Base-by-base conservation (phyloP, 2,888 invertebrate genomes). In the Tenthredo mesomela region DNA sequence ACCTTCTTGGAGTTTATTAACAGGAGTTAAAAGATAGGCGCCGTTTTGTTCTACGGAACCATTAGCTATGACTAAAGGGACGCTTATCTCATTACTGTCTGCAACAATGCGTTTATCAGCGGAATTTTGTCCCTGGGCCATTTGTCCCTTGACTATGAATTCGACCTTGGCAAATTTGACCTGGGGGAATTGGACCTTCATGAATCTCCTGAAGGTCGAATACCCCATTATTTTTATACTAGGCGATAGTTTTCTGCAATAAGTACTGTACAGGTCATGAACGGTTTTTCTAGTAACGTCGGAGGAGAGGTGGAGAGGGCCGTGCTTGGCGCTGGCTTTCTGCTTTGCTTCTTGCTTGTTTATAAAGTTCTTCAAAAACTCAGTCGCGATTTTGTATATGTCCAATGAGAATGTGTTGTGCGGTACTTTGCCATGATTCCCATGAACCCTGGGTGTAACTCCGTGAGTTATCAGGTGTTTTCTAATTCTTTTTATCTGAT, bases 181-280 rank as follows among this genome's bases (percentile, higher is more conserved):
- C 89, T 96, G 96, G 0, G 97, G 96, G 92, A 97, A 97, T 91
- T 97, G 97, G 89, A 96, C 96, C 91, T 96, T 97, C 96, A 97
- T 96, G 90, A 97, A 97, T 89, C 96, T 96, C 86, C 97, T 94
- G 93, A 97, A 97, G 12, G 97, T 97, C 1, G 97, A 96, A 89
- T 97, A 97, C 0, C 97, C 97, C 96, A 97, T 96, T 21, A 96
- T 93, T 92, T 97, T 97, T 18, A 96, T 95, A 84, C 95, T 95
- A 0, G 96, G 96, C 89, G 96, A 96, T 82, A 96, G 93, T 87
- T 96, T 95, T 91, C 96, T 96, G 86, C 96, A 96, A 90, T 96
- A 96, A 88, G 96, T 96, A 89, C 96, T 96, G 91, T 97, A 97
- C 67, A 96, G 95, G 89, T 96, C 96, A 88, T 97, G 97, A 58